Conservation (phyloP, 2,113 vertebrate species). For the Heterotis niloticus region DNA sequence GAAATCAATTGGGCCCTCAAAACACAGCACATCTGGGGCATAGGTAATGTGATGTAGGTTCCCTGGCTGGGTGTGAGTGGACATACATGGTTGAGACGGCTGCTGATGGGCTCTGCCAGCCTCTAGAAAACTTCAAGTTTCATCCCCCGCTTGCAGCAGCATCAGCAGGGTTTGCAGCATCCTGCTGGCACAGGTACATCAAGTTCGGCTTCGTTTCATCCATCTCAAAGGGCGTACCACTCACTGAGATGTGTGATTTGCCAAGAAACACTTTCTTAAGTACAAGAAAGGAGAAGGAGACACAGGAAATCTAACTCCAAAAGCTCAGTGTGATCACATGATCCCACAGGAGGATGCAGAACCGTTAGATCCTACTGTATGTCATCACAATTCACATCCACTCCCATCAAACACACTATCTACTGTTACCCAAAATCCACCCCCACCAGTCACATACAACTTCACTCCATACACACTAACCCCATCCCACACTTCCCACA, state of each 20-base stretch:
- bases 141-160: background rate
- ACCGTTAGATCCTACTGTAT: background rate
- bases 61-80: no score
- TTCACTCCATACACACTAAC: background rate
- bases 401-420: background rate
- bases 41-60: no score
- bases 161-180: background rate
- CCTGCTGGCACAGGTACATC: background rate
- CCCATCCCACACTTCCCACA: background rate
- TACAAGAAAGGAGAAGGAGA: constrained; percentile 15
- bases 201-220: background rate
- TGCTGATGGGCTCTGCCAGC: background rate
- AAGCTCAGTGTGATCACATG: no score
- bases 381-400: constrained; percentile 17
- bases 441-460: background rate
- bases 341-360: no score
- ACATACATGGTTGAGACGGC: no score
- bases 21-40: no score
- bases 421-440: background rate
- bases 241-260: constrained; percentile 6
- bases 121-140: background rate
- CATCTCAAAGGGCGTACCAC: background rate
- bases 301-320: no score
- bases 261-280: constrained; percentile 30
- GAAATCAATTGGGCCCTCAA: no score